Base-by-base conservation (phyloP, 2,113 vertebrate genomes). In the Hemibagrus wyckioides region DNA sequence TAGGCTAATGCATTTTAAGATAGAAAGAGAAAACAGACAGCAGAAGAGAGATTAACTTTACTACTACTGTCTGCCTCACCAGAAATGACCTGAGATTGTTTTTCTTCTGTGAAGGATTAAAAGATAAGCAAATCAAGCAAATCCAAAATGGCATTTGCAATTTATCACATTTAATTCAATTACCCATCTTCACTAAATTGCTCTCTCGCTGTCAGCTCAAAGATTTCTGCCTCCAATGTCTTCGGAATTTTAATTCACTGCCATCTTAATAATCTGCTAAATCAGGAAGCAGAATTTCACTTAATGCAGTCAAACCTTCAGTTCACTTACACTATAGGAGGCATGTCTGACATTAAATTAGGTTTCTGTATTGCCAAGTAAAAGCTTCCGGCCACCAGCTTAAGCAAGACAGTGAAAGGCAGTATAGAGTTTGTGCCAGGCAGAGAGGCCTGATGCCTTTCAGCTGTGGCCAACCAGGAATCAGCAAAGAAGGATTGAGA, bases 291-390 rank as follows among this genome's bases (percentile, higher is more conserved):
- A 87, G 90, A 91, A 92, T 89, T 91, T 81, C 44, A 36, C 63
- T 91, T 86, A 91, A 90, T 93, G 87, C 83, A 88, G 80, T 82
- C 77, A 84, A 89, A 92, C 87, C 86, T 85, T 82, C 48, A 86
- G 84, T 90, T 91, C 90, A 90, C 88, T 90, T 89, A 85, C 89
- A 89, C 91, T 44, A 85, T 89, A 87, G 88, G 88, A 91, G 89
- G 88, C 89, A 88, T 89, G 81, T 82, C 86, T 85, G 87, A 57
- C 88, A 88, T 88, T 52, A 90, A 87, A 87, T 91, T 52, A 77
- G 36, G 85, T 87, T 89, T 89, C 54, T 88, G 84, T 81, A 80
- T 87, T 59, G 80, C 52, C 9, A 52, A 83, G 83, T 91, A 90
- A 91, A 91, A 90, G 88, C 73, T 59, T 92, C 77, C 44, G 76